phyloP scores from a whole-genome alignment of 2,797 vertebrate genomes.

The Acanthornis magna region DNA sequence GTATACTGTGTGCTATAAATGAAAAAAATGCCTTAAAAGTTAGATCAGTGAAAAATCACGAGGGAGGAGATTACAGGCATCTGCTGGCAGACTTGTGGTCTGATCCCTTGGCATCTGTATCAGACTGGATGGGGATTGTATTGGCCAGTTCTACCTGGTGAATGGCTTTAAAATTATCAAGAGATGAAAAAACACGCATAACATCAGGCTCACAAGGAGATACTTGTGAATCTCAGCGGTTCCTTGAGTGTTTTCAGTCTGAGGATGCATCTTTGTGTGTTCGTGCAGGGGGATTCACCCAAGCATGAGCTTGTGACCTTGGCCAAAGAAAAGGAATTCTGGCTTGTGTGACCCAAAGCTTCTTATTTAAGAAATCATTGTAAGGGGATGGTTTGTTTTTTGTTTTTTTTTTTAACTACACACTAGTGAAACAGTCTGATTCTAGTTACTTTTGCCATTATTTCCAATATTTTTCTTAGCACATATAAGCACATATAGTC shows the following conservation, averaged over 20 bases:
- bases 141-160: background rate
- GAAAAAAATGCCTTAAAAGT: background rate
- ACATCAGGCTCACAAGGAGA: background rate
- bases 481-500: accelerated
- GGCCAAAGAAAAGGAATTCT: background rate
- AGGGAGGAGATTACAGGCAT: background rate
- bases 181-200: background rate
- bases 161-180: background rate
- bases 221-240: background rate
- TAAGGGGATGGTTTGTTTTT: accelerated
- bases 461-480: background rate
- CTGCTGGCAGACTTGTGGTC: background rate
- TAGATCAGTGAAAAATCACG: background rate
- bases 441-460: background rate
- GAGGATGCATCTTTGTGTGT: background rate
- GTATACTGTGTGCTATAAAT: background rate
- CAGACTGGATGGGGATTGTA: background rate
- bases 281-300: background rate
- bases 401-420: background rate
- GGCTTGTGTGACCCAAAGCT: background rate
- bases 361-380: background rate
- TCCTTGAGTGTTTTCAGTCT: background rate
- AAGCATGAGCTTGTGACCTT: background rate
- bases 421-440: background rate
- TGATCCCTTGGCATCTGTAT: background rate